phyloP scores from a whole-genome alignment of 2,113 vertebrate genomes.

The Plecturocebus donacophilus region DNA sequence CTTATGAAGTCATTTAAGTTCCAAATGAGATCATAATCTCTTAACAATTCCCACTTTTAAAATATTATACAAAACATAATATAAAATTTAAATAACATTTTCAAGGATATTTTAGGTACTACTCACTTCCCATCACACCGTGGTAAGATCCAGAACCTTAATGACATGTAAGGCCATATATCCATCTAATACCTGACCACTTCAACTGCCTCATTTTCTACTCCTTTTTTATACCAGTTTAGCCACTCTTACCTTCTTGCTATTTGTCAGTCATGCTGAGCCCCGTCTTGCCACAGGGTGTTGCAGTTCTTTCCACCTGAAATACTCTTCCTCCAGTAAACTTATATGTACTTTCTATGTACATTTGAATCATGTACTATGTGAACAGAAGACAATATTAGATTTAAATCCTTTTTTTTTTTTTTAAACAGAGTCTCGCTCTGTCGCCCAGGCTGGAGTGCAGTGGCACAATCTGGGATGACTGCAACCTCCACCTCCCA shows the following conservation, averaged over 20 bases:
- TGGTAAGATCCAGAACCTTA: constrained; percentile 19
- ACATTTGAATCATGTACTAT: background rate
- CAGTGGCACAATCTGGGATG: too few relatives aligned
- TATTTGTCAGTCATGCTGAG: background rate
- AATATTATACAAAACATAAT: constrained; percentile 38
- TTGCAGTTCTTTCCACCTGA: background rate
- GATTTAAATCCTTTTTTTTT: background rate
- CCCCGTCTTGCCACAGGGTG: background rate
- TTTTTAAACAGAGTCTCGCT: too few relatives aligned
- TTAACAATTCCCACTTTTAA: constrained; percentile 28
- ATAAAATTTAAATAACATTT: constrained; percentile 44
- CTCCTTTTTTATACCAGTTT: background rate
- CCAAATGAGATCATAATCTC: constrained; percentile 4
- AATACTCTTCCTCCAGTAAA: background rate
- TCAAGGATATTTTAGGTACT: background rate
- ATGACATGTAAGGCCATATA: background rate
- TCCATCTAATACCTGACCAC: background rate
- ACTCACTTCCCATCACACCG: background rate
- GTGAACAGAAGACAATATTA: background rate
- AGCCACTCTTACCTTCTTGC: background rate
- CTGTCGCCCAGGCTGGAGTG: too few relatives aligned
- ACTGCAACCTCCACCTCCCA: too few relatives aligned
- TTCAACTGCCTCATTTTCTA: background rate
- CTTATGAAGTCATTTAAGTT: background rate
- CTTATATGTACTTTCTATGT: background rate